These are phyloP conservation scores for Xenops minutus DNA, from an alignment of 2,797 vertebrate species.

Conservation along the genomic window DNA sequence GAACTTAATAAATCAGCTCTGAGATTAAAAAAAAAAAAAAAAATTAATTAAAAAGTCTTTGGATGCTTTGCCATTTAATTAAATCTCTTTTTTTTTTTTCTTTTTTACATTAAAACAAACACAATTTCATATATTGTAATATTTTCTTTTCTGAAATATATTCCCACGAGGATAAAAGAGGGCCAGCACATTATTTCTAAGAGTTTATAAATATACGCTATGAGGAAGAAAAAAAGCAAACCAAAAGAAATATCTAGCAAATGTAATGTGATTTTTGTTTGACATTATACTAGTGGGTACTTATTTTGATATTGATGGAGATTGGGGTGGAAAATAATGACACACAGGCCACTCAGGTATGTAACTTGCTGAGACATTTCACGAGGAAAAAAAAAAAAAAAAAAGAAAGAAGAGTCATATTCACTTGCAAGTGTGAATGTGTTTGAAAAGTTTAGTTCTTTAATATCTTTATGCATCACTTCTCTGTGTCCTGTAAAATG, in stretches of 20 bases:
- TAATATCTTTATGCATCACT: background rate
- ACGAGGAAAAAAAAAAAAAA: background rate
- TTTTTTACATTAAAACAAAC: background rate
- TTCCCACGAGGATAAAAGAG: background rate
- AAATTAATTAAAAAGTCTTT: background rate
- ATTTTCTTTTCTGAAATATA: background rate
- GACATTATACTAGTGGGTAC: background rate
- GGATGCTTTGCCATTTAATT: background rate
- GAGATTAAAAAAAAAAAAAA: background rate
- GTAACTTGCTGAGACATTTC: background rate
- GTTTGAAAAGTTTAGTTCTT: background rate
- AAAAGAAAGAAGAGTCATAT: background rate
- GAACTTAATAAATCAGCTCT: background rate
- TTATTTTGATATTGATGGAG: background rate
- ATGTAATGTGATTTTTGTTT: background rate
- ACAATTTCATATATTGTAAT: background rate
- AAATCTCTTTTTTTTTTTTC: background rate
- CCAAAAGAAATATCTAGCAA: rapidly evolving
- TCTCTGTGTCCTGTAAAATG: background rate
- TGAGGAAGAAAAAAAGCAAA: rapidly evolving
- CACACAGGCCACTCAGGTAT: background rate
- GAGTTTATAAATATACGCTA: background rate
- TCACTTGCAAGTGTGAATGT: background rate
- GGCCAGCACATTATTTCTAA: background rate
- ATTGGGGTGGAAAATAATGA: background rate